Evolutionary conservation across 1,140 invertebrate genomes (phyloP), one percentile per base, ranked within the genome.

Genomic region (Drosophila athabasca): DNA sequence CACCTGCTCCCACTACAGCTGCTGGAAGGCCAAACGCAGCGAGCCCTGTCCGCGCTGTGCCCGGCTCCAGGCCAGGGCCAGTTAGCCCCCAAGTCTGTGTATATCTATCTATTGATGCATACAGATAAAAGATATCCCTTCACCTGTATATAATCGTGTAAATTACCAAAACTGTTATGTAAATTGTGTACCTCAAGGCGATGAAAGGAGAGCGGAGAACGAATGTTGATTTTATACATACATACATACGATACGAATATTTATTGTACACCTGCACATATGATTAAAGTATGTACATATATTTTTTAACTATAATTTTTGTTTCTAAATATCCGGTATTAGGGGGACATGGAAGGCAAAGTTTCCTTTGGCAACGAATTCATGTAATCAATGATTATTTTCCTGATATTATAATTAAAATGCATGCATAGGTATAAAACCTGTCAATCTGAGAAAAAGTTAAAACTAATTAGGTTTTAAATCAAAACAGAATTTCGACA

Each of bases 1-100:
- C 6, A 90, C 93, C 19, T 96, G 95, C 79, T 95, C 93, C 72
- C 95, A 96, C 82, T 77, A 84, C 2, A 90, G 87, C 62, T 96
- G 95, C 82, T 95, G 87, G 87, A 91, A 82, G 39, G 52, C 45
- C 15, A 22, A 26, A 6, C 31, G 51, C 39, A 61, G 51, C 26
- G 68, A 65, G 11, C 50, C 19, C 0, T 91, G 90, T 45, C 64
- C 73, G 41, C 67, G 90, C 31, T 91, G 90, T 61, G 62, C 77
- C 35, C 83, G 90, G 6, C 69, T 90, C 1, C 74, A 74, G 15
- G 75, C 45, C 51, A 75, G 85, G 19, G 55, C 43, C 68, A 71
- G 68, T 55, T 71, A 73, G 69, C 70, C 53, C 45, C 24, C 35
- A 9, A 39, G 3, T 5, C 35, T 39, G 2, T 39, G 11, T 24